Base-by-base conservation (phyloP, 2,797 vertebrate genomes). In the Cirrhinus mrigala region DNA sequence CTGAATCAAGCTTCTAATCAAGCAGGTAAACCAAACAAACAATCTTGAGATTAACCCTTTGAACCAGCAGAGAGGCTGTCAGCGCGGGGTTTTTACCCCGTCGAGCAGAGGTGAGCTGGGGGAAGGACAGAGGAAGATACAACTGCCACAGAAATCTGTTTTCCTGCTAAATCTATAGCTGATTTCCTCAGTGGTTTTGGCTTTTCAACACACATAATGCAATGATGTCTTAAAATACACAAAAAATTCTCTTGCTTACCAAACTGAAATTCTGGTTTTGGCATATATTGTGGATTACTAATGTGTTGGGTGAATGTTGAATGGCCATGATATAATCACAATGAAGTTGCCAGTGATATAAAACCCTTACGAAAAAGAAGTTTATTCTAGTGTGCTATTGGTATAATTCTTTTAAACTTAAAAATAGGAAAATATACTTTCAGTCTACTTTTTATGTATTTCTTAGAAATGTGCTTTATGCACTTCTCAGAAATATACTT, bases 1-100 rank as follows among this genome's bases (percentile, higher is more conserved):
- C 9, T 18, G 16, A 66, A 64, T 58, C 60, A 27, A 44, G 68
- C 60, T 71, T 60, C 22, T 78, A 69, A 73, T 68, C 77, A 27
- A 74, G 74, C 33, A 64, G 75, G 69, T 69, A 76, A 84, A 85
- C 58, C 74, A 82, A 82, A 82, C 83, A 83, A 77, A 76, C 20
- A 27, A 56, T 27, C 44, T 58, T n/a, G 12, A 86, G 83, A 85
- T 89, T 85, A 83, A 77, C 80, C 66, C 69, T 75, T 87, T 80
- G 64, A 77, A 56, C 46, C 66, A 11, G 66, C 7, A 2, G 66
- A 70, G 29, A 75, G 56, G 22, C 64, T 58, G 37, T 84, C 82
- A 68, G 69, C 60, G 3, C 33, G 29, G 11, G 71, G 22, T 50
- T 71, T 81, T 60, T 78, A 46, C 73, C 75, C 66, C 16, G 24